Base-by-base conservation (phyloP, 2,888 invertebrate species). In the Drosophila basisetae region DNA sequence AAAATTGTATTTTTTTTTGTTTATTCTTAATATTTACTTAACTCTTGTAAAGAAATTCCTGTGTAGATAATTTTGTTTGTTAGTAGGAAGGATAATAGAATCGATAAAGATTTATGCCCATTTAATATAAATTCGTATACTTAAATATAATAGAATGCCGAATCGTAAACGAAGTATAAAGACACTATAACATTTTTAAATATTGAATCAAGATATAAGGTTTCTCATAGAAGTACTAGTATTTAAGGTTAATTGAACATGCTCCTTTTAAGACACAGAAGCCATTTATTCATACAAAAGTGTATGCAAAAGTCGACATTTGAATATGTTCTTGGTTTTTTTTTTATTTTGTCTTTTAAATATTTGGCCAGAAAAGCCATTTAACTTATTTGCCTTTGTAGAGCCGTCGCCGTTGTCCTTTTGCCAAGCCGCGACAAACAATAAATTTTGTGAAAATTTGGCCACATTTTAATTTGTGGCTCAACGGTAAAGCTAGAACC, bases 401-500 rank as follows among this genome's bases (percentile, higher is more conserved):
- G 39, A 60, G 76, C 76, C 58, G 60, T 60, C 68, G 64, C 67
- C 69, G 65, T 61, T 70, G 63, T 72, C 58, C 66, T 62, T 72
- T 72, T 78, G 77, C 74, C 62, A 82, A 87, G 73, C 73, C 74
- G 80, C 69, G 89, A 71, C 74, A 83, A 80, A 85, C 89, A 89
- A 85, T 85, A 85, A 90, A 85, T 85, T 85, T 73, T 80, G 71
- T 50, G 81, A 64, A 80, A 90, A 78, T 88, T 80, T 89, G 74
- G 89, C 89, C 85, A 90, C 89, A 89, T 90, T 90, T 85, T 85
- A 90, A 85, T 85, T 85, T 85, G 85, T 86, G 86, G 83, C 89
- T 70, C 65, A 76, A 62, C 71, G 79, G 78, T 68, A 73, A 28
- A 63, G 22, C 61, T 49, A 60, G 11, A 70, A 41, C 25, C 58